Conservation (phyloP, 92 coral and sea anemone genomes). For the Meandrina meandrites region DNA sequence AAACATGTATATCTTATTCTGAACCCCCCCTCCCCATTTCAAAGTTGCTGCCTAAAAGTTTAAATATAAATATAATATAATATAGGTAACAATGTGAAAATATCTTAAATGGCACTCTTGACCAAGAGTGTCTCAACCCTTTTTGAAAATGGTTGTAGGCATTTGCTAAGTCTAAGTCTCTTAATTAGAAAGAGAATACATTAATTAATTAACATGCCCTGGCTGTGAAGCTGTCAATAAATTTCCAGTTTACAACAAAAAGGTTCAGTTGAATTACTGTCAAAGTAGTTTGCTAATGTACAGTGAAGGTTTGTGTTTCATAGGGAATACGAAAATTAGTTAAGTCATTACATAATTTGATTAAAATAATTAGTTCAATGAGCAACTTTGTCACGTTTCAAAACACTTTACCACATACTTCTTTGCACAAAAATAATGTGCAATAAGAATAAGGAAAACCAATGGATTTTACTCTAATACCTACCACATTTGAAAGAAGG, state of each 20-base stretch:
- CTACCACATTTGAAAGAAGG: slow-evolving; percentile 8
- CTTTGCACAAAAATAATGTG: background rate
- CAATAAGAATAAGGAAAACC: background rate
- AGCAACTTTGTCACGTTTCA: background rate
- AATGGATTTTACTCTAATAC: background rate
- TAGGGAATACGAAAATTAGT: background rate
- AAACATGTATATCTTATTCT: too few species aligned
- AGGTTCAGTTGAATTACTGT: background rate
- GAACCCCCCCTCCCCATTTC: too few species aligned
- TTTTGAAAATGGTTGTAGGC: too few species aligned
- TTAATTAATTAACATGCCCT: background rate
- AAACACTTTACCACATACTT: background rate
- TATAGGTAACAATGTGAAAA: too few species aligned
- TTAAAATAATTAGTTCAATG: background rate
- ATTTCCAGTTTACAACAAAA: background rate
- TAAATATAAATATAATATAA: too few species aligned
- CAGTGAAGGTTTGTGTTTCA: background rate
- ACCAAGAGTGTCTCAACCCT: too few species aligned
- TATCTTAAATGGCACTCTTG: too few species aligned
- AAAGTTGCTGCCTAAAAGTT: too few species aligned
- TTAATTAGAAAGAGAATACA: background rate
- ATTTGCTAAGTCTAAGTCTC: background rate
- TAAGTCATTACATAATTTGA: background rate
- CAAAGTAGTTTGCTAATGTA: background rate
- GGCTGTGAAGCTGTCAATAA: background rate